Evolutionary conservation across 2,888 invertebrate genomes (phyloP), one percentile per base, ranked within the genome.

Genomic region (Lasiommata megera): DNA sequence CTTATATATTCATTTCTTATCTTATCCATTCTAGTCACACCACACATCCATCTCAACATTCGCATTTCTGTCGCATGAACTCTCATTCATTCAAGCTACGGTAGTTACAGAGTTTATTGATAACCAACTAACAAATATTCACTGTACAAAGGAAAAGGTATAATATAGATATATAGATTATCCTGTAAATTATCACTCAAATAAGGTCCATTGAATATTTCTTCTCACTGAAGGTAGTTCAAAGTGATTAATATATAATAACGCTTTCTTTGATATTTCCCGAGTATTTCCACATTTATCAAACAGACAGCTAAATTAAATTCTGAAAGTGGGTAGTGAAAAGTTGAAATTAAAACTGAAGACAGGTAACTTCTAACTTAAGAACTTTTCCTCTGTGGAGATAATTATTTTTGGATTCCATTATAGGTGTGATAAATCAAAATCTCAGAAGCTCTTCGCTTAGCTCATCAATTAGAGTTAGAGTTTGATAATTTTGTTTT

Each of bases 321-420:
- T 46, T 46, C 16, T 11, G 46, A 16, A 46, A 46, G 31, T 12
- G 16, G 16, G 46, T 31, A 46, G 29, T 46, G 46, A 31, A 46
- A 46, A 46, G 46, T 46, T 46, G 31, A 46, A 46, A 46, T 46
- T 29, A 46, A 46, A 46, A 9, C 11, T 46, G 46, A 46, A 31
- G 46, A 46, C 46, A 46, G 46, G 46, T 46, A 46, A 28, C 46
- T 31, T 31, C 46, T 46, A 46, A 46, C 46, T 46, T 46, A 0
- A 31, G 31, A 31, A 46, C 46, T 44, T 23, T 44, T 14, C 44
- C 31, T 28, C 29, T 14, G 29, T 3, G 6, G 6, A 29, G 46
- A 46, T 46, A 46, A 46, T 46, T 46, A 46, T 46, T 46, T 46
- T 46, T 31, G 16, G 29, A 46, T 46, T 31, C 29, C 46, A 46